A percentile compares a stretch with the other conserved stretches of the same genome.
phyloP scores from a whole-genome alignment of 2,888 invertebrate genomes.

The Pilophorus perplexus region DNA sequence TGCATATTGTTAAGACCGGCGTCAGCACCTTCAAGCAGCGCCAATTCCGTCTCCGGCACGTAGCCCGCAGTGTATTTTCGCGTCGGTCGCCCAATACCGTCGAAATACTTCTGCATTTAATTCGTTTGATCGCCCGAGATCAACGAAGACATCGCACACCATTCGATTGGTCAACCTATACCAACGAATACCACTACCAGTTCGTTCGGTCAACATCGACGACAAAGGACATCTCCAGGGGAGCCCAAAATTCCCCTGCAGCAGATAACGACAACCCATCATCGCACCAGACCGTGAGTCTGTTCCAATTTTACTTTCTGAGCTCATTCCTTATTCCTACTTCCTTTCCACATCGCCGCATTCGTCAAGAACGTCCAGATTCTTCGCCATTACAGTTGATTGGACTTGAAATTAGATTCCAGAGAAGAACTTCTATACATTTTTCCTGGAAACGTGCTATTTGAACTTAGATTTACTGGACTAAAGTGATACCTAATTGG shows the following conservation, averaged over 20 bases:
- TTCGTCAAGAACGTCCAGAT: background rate
- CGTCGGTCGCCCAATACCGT: background rate
- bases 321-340: background rate
- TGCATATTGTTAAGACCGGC: background rate
- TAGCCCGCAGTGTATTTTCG: background rate
- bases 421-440: too few species aligned
- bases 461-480: too few species aligned
- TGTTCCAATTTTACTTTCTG: background rate
- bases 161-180: background rate
- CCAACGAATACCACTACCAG: background rate
- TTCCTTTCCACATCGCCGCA: background rate
- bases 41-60: background rate
- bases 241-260: too few species aligned
- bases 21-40: background rate
- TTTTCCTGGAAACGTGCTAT: too few species aligned
- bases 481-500: too few species aligned
- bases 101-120: background rate
- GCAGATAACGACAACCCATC: too few species aligned
- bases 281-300: background rate
- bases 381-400: background rate
- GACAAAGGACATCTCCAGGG: too few species aligned
- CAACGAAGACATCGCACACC: background rate
- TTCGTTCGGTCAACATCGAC: too few species aligned
- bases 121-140: background rate
- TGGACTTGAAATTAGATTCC: too few species aligned